phyloP scores from a whole-genome alignment of 92 coral and sea anemone species.

The Zoanthus gigantus region DNA sequence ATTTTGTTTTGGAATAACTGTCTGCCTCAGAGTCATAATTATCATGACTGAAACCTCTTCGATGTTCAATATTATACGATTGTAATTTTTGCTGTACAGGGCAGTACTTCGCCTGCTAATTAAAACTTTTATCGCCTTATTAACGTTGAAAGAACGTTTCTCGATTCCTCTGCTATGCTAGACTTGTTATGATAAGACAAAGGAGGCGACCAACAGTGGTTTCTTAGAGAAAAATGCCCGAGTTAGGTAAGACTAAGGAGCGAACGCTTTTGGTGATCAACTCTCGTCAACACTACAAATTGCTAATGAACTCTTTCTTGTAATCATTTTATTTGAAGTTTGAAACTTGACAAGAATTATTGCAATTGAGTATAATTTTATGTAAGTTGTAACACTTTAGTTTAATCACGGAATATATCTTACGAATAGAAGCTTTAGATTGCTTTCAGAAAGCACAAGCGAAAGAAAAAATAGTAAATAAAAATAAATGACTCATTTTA shows the following conservation, averaged over 20 bases:
- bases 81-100: constrained; percentile 7
- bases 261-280: background rate
- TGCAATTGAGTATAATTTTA: background rate
- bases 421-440: background rate
- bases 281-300: constrained; percentile 35
- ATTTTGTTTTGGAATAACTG: constrained; percentile 17
- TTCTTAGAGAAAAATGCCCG: constrained; percentile 39
- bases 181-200: constrained; percentile 32
- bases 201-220: constrained; percentile 17
- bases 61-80: constrained; percentile 22
- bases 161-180: background rate
- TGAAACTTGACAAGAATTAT: constrained; percentile 14
- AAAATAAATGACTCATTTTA: constrained; percentile 2
- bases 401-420: background rate
- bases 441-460: constrained; percentile 26
- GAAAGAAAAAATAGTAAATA: background rate
- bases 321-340: constrained; percentile 41
- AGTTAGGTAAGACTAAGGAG: constrained; percentile 5
- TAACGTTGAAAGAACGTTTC: constrained; percentile 2
- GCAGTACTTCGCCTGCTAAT: background rate
- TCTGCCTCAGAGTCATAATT: constrained; percentile 8
- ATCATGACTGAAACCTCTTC: constrained; percentile 31
- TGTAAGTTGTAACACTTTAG: background rate
- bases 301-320: constrained; percentile 44
- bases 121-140: background rate